Base-by-base conservation (phyloP, 2,888 invertebrate species). In the Sarcophaga variegata region DNA sequence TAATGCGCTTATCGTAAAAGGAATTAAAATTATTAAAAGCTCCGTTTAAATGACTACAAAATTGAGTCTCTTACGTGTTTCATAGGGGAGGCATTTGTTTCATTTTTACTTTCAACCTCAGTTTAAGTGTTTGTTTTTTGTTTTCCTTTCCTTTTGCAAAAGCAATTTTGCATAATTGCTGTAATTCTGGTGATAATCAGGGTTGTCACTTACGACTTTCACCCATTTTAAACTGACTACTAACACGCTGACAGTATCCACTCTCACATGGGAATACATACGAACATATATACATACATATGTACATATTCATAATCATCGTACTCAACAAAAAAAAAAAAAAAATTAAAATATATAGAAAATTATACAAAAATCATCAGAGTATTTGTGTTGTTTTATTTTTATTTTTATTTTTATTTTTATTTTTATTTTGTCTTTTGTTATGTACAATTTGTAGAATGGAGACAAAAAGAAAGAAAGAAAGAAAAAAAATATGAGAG, bases 161-260 rank as follows among this genome's bases (percentile, higher is more conserved):
- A 83, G 64, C 64, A 78, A 79, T 83, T 79, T 83, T 67, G 74
- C 83, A 75, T 79, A 75, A 82, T 82, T 82, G 82, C 74, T 81
- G 82, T 82, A 82, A 81, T 81, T 71, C 69, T 70, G 27, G 75
- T 70, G 66, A 80, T 81, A 81, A 85, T 77, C 66, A 72, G 76
- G 25, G 45, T 66, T 80, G 84, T 66, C 76, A 76, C 47, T 66
- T 76, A 71, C 75, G 37, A 49, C 75, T 76, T 85, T 72, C 62
- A 25, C 76, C 72, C 62, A 62, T 62, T 54, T 77, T 77, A 72
- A 69, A 77, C 62, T 69, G 49, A 62, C 27, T 37, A 60, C 71
- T 47, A 27, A 71, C 22, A 11, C 45, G 17, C 37, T 62, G 22
- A 37, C 45, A n/a, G 77, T n/a, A 69, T 14, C 14, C 49, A 12